These are phyloP conservation scores for Choristoneura fumiferana DNA, from an alignment of 1,140 invertebrate genomes.

Conservation along the genomic window DNA sequence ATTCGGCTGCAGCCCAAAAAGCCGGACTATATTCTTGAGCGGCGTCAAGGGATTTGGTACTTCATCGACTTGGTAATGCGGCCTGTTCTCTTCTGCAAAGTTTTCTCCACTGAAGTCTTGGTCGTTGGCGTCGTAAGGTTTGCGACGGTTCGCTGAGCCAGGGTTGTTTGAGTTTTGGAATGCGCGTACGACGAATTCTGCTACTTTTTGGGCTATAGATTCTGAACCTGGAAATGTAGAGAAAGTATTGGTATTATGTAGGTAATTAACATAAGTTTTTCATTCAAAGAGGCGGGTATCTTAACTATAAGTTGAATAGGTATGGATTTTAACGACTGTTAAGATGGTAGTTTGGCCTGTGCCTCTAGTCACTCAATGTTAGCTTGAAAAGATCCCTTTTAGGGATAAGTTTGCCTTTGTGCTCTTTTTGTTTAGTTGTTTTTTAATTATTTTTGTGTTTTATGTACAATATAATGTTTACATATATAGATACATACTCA, in stretches of 20 bases:
- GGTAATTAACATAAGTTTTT: too few relatives aligned
- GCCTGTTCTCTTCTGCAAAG: slow-evolving; percentile 34
- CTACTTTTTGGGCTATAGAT: slow-evolving; percentile 64
- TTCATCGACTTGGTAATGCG: slow-evolving; percentile 43
- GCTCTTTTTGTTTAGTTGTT: too few relatives aligned
- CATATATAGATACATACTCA: too few relatives aligned
- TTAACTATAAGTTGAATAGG: too few relatives aligned
- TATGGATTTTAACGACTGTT: too few relatives aligned
- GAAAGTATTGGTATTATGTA: slow-evolving; percentile 14
- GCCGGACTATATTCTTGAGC: slow-evolving; percentile 79
- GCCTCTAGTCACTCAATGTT: too few relatives aligned
- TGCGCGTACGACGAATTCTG: slow-evolving; percentile 67
- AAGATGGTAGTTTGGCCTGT: too few relatives aligned
- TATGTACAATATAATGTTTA: too few relatives aligned
- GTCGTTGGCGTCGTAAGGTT: slow-evolving; percentile 25
- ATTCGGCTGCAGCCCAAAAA: slow-evolving; percentile 85
- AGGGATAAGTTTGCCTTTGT: too few relatives aligned
- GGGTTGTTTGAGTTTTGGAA: slow-evolving; percentile 51
- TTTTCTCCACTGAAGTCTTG: slow-evolving; percentile 37
- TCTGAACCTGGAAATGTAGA: slow-evolving; percentile 53
- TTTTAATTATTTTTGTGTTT: too few relatives aligned
- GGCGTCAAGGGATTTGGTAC: slow-evolving; percentile 43
- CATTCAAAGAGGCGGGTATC: too few relatives aligned
- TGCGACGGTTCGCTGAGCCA: slow-evolving; percentile 26
- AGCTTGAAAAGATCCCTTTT: too few relatives aligned